These are phyloP conservation scores for Helobdella robusta DNA, from an alignment of 2,888 invertebrate species.

Conservation along the genomic window DNA sequence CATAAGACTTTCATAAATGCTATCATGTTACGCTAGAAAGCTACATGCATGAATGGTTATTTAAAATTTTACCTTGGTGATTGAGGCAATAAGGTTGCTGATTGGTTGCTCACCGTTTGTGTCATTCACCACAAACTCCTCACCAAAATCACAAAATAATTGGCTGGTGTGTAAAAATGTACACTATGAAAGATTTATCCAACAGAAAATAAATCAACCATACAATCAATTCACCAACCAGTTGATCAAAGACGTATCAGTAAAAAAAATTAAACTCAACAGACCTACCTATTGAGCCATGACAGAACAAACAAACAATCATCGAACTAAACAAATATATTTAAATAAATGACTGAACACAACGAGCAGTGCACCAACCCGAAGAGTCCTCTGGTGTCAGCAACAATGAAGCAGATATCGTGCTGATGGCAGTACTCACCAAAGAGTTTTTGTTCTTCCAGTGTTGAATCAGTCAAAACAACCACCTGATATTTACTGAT, in stretches of 20 bases:
- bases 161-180: constrained; percentile 52
- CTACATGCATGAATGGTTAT: too few species aligned
- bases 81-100: constrained; percentile 83
- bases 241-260: too few species aligned
- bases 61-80: constrained; percentile 65
- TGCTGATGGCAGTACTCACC: constrained; percentile 72
- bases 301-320: neutral
- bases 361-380: constrained; percentile 52
- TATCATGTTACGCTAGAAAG: too few species aligned
- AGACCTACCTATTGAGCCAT: too few species aligned
- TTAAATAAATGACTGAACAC: too few species aligned
- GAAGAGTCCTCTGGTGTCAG: constrained; percentile 82
- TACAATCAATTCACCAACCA: too few species aligned
- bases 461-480: constrained; percentile 70
- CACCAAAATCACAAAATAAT: constrained; percentile 94
- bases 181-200: neutral
- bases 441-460: constrained; percentile 69
- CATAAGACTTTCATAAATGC: too few species aligned
- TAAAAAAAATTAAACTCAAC: too few species aligned
- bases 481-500: too few species aligned
- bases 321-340: too few species aligned
- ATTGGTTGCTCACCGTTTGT: constrained; percentile 81
- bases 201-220: neutral
- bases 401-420: constrained; percentile 73
- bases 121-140: constrained; percentile 77